Conservation (phyloP, 1,140 invertebrate genomes). For the Drosophila lini region DNA sequence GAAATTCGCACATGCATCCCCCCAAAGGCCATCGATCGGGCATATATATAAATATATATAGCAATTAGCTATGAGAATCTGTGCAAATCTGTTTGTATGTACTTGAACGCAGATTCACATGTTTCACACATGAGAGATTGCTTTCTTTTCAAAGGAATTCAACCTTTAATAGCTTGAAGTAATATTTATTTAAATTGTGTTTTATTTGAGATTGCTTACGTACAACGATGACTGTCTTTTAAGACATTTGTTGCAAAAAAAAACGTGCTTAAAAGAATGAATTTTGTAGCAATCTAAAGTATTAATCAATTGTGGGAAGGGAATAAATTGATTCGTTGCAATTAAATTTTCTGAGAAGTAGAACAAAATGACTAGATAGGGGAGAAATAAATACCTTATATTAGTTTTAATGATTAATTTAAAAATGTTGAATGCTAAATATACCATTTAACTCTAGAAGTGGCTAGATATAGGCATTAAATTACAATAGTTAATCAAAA, state of each 20-base stretch:
- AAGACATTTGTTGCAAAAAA: neutral
- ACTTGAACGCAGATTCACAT: slow-evolving; percentile 20
- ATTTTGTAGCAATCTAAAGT: neutral
- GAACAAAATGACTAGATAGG: neutral
- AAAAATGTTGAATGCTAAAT: too few species aligned
- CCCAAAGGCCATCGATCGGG: slow-evolving; percentile 31
- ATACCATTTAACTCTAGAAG: too few species aligned
- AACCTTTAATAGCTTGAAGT: neutral
- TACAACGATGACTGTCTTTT: slow-evolving; percentile 4
- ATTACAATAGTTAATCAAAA: too few species aligned
- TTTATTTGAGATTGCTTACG: neutral
- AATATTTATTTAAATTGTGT: slow-evolving; percentile 11
- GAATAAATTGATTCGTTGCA: neutral
- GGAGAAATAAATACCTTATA: neutral
- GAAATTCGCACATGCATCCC: slow-evolving; percentile 25
- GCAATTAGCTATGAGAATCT: neutral
- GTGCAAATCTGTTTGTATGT: neutral
- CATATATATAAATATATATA: neutral
- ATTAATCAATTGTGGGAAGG: neutral
- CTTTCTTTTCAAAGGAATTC: slow-evolving; percentile 2
- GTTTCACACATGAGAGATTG: slow-evolving; percentile 5
- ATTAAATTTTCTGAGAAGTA: neutral
- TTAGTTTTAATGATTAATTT: neutral
- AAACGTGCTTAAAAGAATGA: neutral
- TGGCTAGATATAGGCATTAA: too few species aligned